These are phyloP conservation scores for Irena cyanogastra DNA, from an alignment of 2,113 vertebrate genomes.

Conservation along the genomic window DNA sequence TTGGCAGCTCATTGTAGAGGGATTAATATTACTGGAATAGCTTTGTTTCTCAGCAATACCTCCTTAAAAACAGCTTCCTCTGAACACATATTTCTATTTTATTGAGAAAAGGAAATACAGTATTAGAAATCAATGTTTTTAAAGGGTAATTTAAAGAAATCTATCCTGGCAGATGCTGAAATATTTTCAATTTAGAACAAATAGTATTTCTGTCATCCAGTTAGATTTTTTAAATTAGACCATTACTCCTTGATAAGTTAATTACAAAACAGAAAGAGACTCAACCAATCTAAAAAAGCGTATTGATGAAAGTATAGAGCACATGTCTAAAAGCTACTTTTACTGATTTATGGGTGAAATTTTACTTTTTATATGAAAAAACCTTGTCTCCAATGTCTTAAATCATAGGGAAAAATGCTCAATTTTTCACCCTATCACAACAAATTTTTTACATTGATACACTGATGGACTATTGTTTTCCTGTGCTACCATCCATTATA, in stretches of 20 bases:
- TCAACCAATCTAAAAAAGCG: neutral
- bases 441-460: constrained; percentile 6
- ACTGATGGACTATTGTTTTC: constrained; percentile 35
- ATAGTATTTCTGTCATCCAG: constrained; percentile 56
- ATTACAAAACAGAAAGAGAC: constrained; percentile 55
- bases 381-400: neutral
- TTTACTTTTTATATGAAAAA: constrained; percentile 20
- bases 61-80: constrained; percentile 23
- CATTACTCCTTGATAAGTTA: constrained; percentile 61
- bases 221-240: constrained; percentile 37
- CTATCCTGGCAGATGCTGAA: constrained; percentile 60
- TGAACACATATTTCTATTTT: constrained; percentile 46
- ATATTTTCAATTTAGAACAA: constrained; percentile 56
- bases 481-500: constrained; percentile 4
- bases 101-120: constrained; percentile 31
- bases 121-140: constrained; percentile 59
- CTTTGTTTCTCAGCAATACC: constrained; percentile 15
- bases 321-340: constrained; percentile 21
- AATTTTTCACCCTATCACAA: constrained; percentile 35
- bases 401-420: constrained; percentile 34
- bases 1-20: constrained; percentile 15
- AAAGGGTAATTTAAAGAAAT: constrained; percentile 63
- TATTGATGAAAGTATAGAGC: constrained; percentile 36
- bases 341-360: constrained; percentile 54
- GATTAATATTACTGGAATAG: constrained; percentile 45